Evolutionary conservation across 2,797 vertebrate species (phyloP), one percentile per base, ranked within the genome.

Genomic region (Steatocranus sp.): DNA sequence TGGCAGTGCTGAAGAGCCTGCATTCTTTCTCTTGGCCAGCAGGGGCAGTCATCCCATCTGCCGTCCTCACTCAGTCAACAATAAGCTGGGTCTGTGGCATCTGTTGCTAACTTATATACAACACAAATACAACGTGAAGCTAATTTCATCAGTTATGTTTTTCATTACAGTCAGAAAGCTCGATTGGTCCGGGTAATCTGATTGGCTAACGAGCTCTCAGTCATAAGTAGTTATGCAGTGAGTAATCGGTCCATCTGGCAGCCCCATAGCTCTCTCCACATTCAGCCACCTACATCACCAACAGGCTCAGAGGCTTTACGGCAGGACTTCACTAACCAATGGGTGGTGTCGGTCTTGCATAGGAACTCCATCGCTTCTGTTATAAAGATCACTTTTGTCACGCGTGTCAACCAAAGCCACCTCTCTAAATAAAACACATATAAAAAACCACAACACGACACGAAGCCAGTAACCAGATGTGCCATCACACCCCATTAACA

Each of bases 371-470:
- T 27, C 53, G 8, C 20, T 30, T 54, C 53, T 10, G 25, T 56
- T 17, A 18, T 32, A 32, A 30, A 30, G 15, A 32, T 14, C 32
- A 2, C 51, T 54, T 6, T 1, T 54, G 14, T 2, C 53, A 54
- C 25, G 1, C 1, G 11, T 3, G 18, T 56, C 54, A 32, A 32
- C 5, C 0, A 58, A 56, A 58, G 27, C 8, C 54, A 56, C 54
- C 53, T 30, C 25, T 27, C 1, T 0, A 30, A 17, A 30, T 10
- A 2, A 56, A 30, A 30, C 12, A n/a, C 8, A 0, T 9, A 54
- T 27, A 56, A 56, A 56, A 4, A 3, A 27, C 25, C 8, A 30
- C 53, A 54, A 1, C 51, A 49, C 1, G 10, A 56, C 5, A 56
- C 1, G 0, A 11, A 6, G 15, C 54, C 54, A 32, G 53, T 10